Evolutionary conservation across 2,113 vertebrate genomes (phyloP).

Genomic region (Vanacampus margaritifer): DNA sequence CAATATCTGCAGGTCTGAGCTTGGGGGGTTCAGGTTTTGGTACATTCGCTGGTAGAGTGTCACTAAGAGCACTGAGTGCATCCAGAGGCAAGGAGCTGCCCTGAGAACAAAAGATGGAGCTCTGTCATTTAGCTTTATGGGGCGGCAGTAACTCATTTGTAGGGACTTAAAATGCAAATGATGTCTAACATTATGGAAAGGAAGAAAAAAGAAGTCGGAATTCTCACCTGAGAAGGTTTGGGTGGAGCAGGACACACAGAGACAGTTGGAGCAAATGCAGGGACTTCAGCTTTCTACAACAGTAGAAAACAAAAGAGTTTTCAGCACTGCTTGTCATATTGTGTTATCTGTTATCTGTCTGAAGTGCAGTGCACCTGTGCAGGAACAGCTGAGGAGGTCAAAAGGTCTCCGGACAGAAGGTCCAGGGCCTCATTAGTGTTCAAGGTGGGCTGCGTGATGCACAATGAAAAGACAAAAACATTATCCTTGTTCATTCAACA

Average conservation of each 20-base stretch:
- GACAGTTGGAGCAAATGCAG: slow-evolving; percentile 10
- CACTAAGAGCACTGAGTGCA: slow-evolving; percentile 53
- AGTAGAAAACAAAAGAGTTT: neutral
- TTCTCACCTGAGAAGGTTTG: neutral
- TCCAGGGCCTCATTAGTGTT: slow-evolving; percentile 62
- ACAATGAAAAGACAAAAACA: neutral
- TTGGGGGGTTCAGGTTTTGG: slow-evolving; percentile 53
- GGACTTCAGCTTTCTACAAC: slow-evolving; percentile 40
- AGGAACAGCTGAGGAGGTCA: slow-evolving; percentile 34
- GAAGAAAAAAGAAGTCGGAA: neutral
- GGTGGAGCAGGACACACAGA: neutral
- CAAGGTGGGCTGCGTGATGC: slow-evolving; percentile 59
- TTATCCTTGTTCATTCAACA: neutral
- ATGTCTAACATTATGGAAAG: neutral
- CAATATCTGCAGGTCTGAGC: slow-evolving; percentile 57
- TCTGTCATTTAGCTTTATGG: too few species aligned
- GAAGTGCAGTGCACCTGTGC: slow-evolving; percentile 22
- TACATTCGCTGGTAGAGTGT: slow-evolving; percentile 43
- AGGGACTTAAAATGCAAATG: neutral
- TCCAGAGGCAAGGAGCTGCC: slow-evolving; percentile 46
- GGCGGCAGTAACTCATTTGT: neutral
- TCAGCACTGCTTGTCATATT: neutral
- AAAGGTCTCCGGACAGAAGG: slow-evolving; percentile 64
- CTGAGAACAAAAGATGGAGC: slow-evolving; percentile 26
- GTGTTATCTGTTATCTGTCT: neutral